Conservation (phyloP, 2,797 vertebrate species). For the Smutsia temminckii region DNA sequence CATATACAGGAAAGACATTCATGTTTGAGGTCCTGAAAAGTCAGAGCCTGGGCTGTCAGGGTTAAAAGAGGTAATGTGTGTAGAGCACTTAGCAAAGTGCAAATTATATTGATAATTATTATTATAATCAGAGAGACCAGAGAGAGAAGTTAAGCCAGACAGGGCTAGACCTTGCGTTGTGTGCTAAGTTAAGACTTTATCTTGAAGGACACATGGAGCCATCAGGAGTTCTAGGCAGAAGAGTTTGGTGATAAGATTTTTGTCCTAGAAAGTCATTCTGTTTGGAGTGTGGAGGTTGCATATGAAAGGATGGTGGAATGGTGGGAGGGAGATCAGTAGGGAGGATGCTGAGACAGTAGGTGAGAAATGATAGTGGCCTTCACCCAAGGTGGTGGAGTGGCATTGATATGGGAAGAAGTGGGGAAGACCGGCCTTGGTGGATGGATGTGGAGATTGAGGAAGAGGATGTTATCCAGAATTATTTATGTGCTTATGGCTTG, state of each 20-base stretch:
- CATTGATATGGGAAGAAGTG: background rate
- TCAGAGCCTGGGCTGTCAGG: background rate
- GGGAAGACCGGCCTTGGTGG: background rate
- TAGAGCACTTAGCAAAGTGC: background rate
- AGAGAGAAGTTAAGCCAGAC: background rate
- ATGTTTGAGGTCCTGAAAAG: background rate
- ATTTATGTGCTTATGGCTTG: background rate
- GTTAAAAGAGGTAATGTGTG: background rate
- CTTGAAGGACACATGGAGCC: background rate
- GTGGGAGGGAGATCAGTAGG: background rate
- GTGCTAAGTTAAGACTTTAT: background rate
- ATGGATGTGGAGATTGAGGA: background rate
- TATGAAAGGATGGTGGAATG: background rate
- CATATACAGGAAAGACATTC: background rate
- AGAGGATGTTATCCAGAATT: background rate
- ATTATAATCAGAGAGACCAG: background rate
- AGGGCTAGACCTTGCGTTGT: background rate
- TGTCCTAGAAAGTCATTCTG: background rate
- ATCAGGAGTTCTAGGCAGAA: background rate
- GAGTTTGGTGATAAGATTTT: background rate
- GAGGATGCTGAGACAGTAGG: background rate
- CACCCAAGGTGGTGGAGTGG: background rate
- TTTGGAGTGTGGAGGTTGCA: background rate
- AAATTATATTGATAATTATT: background rate
- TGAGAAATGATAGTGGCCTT: background rate